Evolutionary conservation across 30 jellyfish, hydroid and myxozoan species (phyloP).

Genomic region (Sanderia malayensis): DNA sequence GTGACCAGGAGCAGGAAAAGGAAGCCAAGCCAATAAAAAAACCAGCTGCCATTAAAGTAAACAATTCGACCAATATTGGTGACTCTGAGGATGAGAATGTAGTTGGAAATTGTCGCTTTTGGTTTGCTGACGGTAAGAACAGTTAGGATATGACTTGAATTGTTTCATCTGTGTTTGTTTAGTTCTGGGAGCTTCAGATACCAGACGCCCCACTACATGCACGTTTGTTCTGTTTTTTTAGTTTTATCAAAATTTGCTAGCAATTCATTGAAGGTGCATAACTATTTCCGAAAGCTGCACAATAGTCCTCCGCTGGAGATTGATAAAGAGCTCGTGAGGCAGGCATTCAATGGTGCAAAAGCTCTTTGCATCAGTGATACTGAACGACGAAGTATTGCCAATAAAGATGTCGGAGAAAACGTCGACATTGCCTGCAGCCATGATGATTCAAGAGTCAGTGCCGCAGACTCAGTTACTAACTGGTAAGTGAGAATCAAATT

Average conservation of each 20-base stretch:
- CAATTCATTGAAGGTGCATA: slow-evolving; percentile 61
- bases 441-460: slow-evolving; percentile 55
- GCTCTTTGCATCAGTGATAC: slow-evolving; percentile 20
- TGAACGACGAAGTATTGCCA: slow-evolving; percentile 4
- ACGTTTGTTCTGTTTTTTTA: background rate
- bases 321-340: slow-evolving; percentile 38
- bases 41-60: too few relatives aligned
- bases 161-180: too few relatives aligned
- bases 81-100: background rate
- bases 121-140: background rate
- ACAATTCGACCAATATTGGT: too few relatives aligned
- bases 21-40: too few relatives aligned
- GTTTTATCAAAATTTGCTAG: slow-evolving; percentile 61
- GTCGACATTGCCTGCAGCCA: slow-evolving; percentile 71
- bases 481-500: too few relatives aligned
- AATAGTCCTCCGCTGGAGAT: slow-evolving; percentile 65
- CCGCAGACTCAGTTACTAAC: slow-evolving; percentile 79
- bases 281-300: slow-evolving; percentile 73
- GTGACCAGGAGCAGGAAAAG: too few relatives aligned
- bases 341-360: slow-evolving; percentile 55
- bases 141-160: too few relatives aligned
- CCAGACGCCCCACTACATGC: too few relatives aligned
- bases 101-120: background rate
- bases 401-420: slow-evolving; percentile 56
- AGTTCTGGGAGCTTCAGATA: too few relatives aligned